Percentiles rank a stretch among this genome's conserved stretches.
phyloP scores from a whole-genome alignment of 2,797 vertebrate genomes.

The Aldrovandia affinis region DNA sequence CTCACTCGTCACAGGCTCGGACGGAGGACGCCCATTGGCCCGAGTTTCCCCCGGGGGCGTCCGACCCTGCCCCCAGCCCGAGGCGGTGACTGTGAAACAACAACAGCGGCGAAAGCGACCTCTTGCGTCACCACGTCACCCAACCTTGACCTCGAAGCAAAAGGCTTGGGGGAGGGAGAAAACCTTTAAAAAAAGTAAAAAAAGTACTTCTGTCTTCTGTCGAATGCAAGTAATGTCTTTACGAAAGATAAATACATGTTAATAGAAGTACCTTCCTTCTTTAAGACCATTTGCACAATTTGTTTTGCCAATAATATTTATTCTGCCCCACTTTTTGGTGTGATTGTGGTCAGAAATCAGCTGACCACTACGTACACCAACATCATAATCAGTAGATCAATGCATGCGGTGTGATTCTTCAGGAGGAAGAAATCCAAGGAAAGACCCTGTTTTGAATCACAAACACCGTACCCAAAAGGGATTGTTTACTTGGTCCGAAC shows the following conservation, averaged over 20 bases:
- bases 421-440: no score
- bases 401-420: no score
- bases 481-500: no score
- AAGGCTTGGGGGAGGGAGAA: no score
- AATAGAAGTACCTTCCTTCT: background rate
- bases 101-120: background rate
- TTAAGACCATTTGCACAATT: background rate
- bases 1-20: background rate
- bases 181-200: background rate
- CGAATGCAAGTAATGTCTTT: background rate
- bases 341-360: background rate
- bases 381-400: no score
- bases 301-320: no score
- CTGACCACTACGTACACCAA: background rate
- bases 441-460: no score
- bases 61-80: background rate
- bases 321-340: no score
- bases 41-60: no score
- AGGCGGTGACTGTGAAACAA: background rate
- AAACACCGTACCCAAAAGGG: no score
- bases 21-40: no score
- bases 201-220: background rate
- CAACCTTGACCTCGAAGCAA: background rate
- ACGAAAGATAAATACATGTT: background rate
- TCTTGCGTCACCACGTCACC: background rate